Base-by-base conservation (phyloP, 2,888 invertebrate genomes). In the Mantis religiosa region DNA sequence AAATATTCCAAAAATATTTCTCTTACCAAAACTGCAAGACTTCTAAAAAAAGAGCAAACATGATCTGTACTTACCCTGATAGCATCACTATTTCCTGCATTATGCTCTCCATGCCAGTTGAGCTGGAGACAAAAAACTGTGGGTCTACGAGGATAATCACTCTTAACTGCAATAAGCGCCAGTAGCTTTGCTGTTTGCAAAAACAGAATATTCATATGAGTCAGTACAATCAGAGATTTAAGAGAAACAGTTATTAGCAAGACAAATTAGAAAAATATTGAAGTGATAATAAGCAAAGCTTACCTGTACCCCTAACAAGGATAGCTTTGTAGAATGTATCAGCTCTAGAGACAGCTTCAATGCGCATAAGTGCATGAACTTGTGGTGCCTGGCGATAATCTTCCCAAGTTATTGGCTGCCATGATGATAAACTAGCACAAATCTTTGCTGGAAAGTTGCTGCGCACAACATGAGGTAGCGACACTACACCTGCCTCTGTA, bases 61-160 rank as follows among this genome's bases (percentile, higher is more conserved):
- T 28, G n/a, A 83, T 83, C 27, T 28, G 15, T 14, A 92, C 92
- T 92, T 92, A 96, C 96, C 93, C 97, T 94, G 87, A 97, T 95
- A 89, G 96, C 96, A 91, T 96, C 95, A 92, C 95, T 96, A 90
- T 96, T 96, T 30, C 94, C 93, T 0, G 96, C 94, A 91, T 96
- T 95, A 87, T 95, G 94, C 89, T 94, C 94, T 92, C 95, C 96
- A 92, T 97, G 96, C 95, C 97, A 97, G 91, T 95, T 95, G 14
- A 98, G 93, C 81, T 95, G 95, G 88, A 98, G 92, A 25, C 96
- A 95, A 94, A 98, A 97, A 88, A 98, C 93, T 0, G 98, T 97
- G 0, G 96, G 94, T 87, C 95, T 95, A 89, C 94, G 94, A 0
- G 98, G 98, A 93, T 98, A 98, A 92, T 97, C 96, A 91, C 97